These are phyloP conservation scores for Phaethon lepturus DNA, from an alignment of 2,113 vertebrate species.

Conservation along the genomic window DNA sequence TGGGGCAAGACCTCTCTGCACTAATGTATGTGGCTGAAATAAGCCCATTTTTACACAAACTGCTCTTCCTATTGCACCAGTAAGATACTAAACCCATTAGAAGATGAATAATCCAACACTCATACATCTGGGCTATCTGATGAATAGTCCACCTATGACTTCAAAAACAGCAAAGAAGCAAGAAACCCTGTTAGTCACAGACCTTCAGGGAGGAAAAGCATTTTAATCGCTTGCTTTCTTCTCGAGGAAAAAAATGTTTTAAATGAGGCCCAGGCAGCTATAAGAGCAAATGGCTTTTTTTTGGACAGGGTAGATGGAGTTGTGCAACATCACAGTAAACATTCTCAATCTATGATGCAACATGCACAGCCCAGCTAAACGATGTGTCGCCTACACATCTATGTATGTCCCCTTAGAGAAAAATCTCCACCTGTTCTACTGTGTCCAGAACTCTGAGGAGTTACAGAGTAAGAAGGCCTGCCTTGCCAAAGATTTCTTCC, in stretches of 20 bases:
- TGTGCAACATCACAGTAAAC: accelerated
- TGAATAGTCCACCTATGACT: not conserved
- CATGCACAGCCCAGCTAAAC: not conserved
- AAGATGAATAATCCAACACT: not conserved
- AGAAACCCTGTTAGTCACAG: not conserved
- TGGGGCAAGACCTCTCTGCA: not conserved
- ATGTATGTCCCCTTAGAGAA: not conserved
- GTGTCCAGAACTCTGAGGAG: not conserved
- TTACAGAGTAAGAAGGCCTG: not conserved
- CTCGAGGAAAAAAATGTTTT: not conserved
- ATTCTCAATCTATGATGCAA: not conserved
- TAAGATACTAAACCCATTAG: not conserved
- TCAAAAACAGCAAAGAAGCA: not conserved
- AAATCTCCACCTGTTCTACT: not conserved
- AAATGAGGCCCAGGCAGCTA: not conserved
- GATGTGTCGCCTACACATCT: not conserved
- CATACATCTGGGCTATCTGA: not conserved
- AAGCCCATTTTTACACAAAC: not conserved
- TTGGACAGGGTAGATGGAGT: not conserved
- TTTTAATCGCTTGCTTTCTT: not conserved
- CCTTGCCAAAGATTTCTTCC: not conserved
- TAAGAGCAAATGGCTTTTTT: not conserved
- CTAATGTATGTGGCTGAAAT: not conserved
- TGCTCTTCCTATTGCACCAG: not conserved
- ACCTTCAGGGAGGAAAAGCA: not conserved